Evolutionary conservation across 2,797 vertebrate genomes (phyloP), one percentile per base, ranked within the genome.

Genomic region (Falco biarmicus): DNA sequence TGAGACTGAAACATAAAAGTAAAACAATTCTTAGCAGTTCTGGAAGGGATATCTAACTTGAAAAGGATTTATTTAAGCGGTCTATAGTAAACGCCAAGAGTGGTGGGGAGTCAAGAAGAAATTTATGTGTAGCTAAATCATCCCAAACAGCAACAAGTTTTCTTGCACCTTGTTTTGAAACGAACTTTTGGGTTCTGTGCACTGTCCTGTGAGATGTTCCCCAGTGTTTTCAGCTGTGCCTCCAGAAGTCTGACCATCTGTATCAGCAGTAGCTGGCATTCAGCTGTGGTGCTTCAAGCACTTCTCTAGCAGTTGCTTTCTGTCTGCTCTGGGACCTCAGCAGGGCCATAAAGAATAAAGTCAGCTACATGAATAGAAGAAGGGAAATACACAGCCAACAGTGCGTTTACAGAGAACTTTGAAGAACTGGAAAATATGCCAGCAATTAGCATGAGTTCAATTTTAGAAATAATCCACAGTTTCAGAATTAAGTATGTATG

Each of bases 381-480:
- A 79, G 39, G 26, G 45, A 89, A 92, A 90, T 41, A 83, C 57
- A 76, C 15, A 82, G 90, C 76, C 82, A 96, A 34, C 65, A 95
- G n/a, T 39, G 54, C 63, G n/a, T 81, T 95, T 92, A 84, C 26
- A 74, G 59, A 92, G 73, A 81, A 89, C 69, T 91, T 81, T 89
- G 76, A 92, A 76, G 73, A 96, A 96, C 43, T 92, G 51, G 51
- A 95, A 94, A 93, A 92, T 64, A 89, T 15, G 82, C 63, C 68
- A 94, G 70, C 76, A 95, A 91, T 92, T 89, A 84, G 54, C 39
- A 50, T 60, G 80, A 53, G 15, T 60, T 76, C 88, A 92, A 93
- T 93, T 96, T 95, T 86, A 95, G 78, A 96, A 93, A 91, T 69
- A 94, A 92, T 81, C 54, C 60, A 64, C 34, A 83, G 61, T 89